phyloP scores from a whole-genome alignment of 2,888 invertebrate species.

The Trissoscelio sp. region DNA sequence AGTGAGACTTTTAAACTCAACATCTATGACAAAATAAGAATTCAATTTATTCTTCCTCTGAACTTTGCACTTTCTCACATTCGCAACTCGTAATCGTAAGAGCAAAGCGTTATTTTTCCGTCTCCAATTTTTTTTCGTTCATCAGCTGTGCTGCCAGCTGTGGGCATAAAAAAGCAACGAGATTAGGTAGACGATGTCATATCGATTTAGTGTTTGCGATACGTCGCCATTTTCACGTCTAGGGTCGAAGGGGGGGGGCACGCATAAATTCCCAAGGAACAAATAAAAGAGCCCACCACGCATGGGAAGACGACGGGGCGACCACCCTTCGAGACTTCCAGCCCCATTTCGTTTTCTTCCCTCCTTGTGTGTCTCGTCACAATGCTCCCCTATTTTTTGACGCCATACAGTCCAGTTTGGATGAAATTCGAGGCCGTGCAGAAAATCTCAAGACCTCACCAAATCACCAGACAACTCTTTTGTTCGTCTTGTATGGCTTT shows the following conservation, averaged over 20 bases:
- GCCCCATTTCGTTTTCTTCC: conserved; percentile 51
- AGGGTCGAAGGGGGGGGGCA: conserved; percentile 4
- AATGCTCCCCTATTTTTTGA: conserved; percentile 68
- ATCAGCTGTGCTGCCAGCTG: conserved; percentile 51
- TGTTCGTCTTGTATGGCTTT: conserved; percentile 51
- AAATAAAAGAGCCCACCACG: conserved; percentile 58
- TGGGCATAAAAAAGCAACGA: conserved; percentile 41
- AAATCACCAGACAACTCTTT: conserved; percentile 65
- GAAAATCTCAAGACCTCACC: conserved; percentile 58
- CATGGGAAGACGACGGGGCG: conserved; percentile 51
- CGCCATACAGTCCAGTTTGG: conserved; percentile 50
- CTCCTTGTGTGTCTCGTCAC: conserved; percentile 57
- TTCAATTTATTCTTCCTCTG: not conserved
- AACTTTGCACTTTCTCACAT: conserved; percentile 30
- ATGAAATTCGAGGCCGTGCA: conserved; percentile 70
- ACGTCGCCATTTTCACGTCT: conserved; percentile 58
- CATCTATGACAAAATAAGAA: not conserved
- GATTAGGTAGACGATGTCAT: conserved; percentile 61
- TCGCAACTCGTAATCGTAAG: not conserved
- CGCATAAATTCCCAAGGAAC: conserved; percentile 63
- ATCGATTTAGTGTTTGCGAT: conserved; percentile 59
- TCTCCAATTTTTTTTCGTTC: not conserved
- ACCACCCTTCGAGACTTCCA: conserved; percentile 65
- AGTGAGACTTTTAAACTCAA: too few relatives aligned
- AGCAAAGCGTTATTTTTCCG: not conserved